Evolutionary conservation across 2,113 vertebrate genomes (phyloP), one percentile per base, ranked within the genome.

Genomic region (Centropus bengalensis): DNA sequence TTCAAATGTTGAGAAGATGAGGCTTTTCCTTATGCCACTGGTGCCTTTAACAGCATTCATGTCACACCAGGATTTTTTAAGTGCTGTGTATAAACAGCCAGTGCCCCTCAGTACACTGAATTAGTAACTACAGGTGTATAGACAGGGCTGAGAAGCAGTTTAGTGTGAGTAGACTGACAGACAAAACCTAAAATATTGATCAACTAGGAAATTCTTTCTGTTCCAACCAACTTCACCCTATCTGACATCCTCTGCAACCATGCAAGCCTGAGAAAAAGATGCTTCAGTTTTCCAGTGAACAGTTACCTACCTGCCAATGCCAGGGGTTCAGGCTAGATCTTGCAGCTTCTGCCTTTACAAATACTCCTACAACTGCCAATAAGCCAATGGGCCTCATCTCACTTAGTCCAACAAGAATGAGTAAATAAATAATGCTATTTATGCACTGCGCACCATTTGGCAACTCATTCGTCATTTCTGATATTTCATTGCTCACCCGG

Each of bases 341-440:
- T 69, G 59, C 1, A 11, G 52, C 45, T 51, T 82, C 67, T 66
- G 36, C 68, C 68, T 89, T 80, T 38, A 66, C 24, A 66, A 88
- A 91, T 9, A 16, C 22, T 51, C 66, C 45, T 55, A 63, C 47
- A 89, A 51, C 33, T 70, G 62, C 75, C 62, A 89, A 66, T 88
- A 75, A 88, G 40, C 30, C 71, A 77, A 26, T 0, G 0, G 86
- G 68, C 47, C 42, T 77, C 80, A 86, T 82, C 88, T 78, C 76
- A 59, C 86, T 78, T 36, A 73, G 59, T 88, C 58, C 1, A 9
- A 45, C 67, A 47, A 0, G 4, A 69, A 32, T 28, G 28, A 89
- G 82, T 93, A 94, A 95, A 96, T 91, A 95, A 95, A 96, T 95
- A 95, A 91, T 30, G 64, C 36, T 87, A 49, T 87, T 94, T 89